These are phyloP conservation scores for Adrianichthys oophorus DNA, from an alignment of 2,797 vertebrate genomes.

Conservation along the genomic window DNA sequence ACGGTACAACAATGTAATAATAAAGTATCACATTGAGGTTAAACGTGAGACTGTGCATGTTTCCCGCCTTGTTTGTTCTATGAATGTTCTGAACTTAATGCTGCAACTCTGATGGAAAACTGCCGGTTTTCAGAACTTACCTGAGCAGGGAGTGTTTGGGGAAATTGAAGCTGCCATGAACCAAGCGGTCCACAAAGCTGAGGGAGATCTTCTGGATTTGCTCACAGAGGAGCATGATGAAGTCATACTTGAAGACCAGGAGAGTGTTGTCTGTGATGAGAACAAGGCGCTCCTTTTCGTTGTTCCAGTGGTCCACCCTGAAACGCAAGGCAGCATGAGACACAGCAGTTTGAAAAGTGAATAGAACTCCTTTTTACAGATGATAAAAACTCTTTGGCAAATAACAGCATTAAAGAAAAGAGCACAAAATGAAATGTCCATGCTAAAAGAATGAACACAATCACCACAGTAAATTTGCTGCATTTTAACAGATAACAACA, in stretches of 20 bases:
- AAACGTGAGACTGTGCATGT: constrained; percentile 6
- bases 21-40: background rate
- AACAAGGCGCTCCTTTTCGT: constrained; percentile 81
- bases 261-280: constrained; percentile 76
- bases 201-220: constrained; percentile 77
- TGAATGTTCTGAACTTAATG: background rate
- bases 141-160: constrained; percentile 77
- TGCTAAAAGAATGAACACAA: too few relatives aligned
- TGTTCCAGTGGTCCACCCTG: constrained; percentile 88
- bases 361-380: background rate
- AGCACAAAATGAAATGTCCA: too few relatives aligned
- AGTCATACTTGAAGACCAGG: constrained; percentile 85
- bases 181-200: constrained; percentile 73
- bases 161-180: constrained; percentile 76
- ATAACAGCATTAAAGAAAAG: too few relatives aligned
- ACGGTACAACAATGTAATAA: too few relatives aligned
- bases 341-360: background rate
- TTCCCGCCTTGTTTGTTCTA: background rate
- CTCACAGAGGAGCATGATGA: constrained; percentile 82
- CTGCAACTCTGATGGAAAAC: constrained; percentile 5
- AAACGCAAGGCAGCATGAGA: constrained; percentile 1
- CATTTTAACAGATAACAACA: too few relatives aligned
- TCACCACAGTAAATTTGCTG: too few relatives aligned
- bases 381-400: too few relatives aligned
- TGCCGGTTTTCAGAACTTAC: constrained; percentile 63